Percentiles rank a stretch among this genome's conserved stretches.
These are phyloP conservation scores for Ptychochromis oligacanthus DNA, from an alignment of 2,113 vertebrate genomes.

Conservation along the genomic window DNA sequence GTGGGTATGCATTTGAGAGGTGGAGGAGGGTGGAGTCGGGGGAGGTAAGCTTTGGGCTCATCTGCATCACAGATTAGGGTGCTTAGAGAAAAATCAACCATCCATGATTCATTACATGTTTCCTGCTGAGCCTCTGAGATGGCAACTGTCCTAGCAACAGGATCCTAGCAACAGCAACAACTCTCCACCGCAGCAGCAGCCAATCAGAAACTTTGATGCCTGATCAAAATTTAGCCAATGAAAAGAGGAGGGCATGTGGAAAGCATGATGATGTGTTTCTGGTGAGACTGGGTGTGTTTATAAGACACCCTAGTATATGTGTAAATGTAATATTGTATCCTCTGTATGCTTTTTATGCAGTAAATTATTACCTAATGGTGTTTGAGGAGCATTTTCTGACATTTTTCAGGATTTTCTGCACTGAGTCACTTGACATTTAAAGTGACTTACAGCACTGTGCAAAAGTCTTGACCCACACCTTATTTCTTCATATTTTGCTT, in stretches of 20 bases:
- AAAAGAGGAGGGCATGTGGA: conserved; percentile 10
- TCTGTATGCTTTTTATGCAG: neutral
- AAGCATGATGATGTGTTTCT: conserved; percentile 49
- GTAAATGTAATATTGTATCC: neutral
- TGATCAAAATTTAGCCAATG: conserved; percentile 79
- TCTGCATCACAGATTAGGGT: conserved; percentile 93
- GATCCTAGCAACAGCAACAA: conserved; percentile 90
- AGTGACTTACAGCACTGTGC: neutral
- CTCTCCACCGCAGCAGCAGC: conserved; percentile 60
- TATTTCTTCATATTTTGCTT: neutral
- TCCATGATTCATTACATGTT: conserved; percentile 95
- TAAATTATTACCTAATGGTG: neutral
- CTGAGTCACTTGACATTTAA: neutral
- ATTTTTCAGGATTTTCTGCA: neutral
- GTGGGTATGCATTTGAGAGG: conserved; percentile 42
- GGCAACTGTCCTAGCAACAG: conserved; percentile 88
- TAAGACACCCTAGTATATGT: neutral
- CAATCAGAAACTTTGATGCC: conserved; percentile 79
- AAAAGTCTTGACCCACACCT: neutral
- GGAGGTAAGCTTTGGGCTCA: conserved; percentile 75
- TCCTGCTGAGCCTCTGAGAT: conserved; percentile 85
- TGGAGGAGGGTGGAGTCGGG: conserved; percentile 64
- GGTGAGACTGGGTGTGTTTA: conserved; percentile 37
- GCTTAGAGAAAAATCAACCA: conserved; percentile 86
- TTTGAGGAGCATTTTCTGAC: neutral